Evolutionary conservation across 2,888 invertebrate genomes (phyloP), one percentile per base, ranked within the genome.

Genomic region (Anticlea derivata): DNA sequence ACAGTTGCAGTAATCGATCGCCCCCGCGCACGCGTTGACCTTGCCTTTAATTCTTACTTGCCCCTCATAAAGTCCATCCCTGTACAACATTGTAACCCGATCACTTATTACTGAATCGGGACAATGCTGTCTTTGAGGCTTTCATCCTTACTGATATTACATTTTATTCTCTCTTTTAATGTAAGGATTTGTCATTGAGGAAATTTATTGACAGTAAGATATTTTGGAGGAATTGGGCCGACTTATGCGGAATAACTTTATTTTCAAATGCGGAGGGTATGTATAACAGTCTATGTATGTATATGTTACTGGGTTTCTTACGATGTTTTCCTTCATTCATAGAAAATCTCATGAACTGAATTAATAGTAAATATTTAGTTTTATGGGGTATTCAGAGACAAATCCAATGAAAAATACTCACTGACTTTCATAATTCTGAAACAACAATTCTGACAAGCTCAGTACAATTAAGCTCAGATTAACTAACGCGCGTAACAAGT

Each of bases 51-150:
- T 5, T 11, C n/a, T n/a, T 11, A 29, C 11, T 29, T 29, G n/a
- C 26, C 2, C 7, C 11, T n/a, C 30, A 11, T 33, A 1, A 31
- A 49, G 1, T 33, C 5, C 52, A 8, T 17, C 33, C 23, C 46
- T 38, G 47, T 29, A 1, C 7, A 34, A 27, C 33, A 41, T 30
- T 54, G 68, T 68, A 68, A 68, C 63, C 40, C 50, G 68, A 71
- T 66, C 65, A 53, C 46, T 60, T 67, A 64, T 65, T 70, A 62
- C 31, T 31, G 55, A 64, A 51, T 55, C 54, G 52, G 58, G 53
- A 58, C 58, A 61, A 58, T 58, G 61, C 51, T 58, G 59, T 58
- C 60, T 63, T 55, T 55, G 57, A 45, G 48, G 57, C 45, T 62
- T 60, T 66, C 40, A 61, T 63, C 55, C 35, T 51, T 58, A 55